Conservation (phyloP, 2,113 vertebrate species). For the Excalfactoria chinensis region DNA sequence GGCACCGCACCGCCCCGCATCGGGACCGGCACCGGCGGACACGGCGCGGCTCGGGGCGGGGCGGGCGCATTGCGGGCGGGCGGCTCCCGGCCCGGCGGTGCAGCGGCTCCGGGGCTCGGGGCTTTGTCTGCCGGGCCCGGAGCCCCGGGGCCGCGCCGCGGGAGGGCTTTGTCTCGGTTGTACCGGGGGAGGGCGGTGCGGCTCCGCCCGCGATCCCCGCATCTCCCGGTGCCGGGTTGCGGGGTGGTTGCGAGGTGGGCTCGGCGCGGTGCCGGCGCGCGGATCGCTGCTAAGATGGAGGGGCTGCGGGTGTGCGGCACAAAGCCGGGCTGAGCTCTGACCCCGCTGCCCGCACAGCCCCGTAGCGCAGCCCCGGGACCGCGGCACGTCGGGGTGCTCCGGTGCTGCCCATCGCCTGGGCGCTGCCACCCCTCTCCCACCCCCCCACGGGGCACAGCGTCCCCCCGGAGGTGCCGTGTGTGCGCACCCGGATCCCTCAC, state of each 20-base stretch:
- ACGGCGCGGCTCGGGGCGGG: conserved; percentile 14
- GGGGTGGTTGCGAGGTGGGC: not conserved
- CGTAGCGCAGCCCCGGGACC: no score
- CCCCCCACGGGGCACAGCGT: no score
- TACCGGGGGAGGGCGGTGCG: not conserved
- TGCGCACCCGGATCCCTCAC: not conserved
- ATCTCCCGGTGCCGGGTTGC: not conserved
- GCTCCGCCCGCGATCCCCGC: no score
- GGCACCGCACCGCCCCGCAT: conserved; percentile 41
- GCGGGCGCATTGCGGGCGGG: not conserved
- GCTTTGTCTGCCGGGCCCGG: not conserved
- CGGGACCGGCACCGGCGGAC: conserved; percentile 35
- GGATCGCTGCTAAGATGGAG: not conserved
- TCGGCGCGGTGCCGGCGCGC: not conserved
- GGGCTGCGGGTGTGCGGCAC: not conserved
- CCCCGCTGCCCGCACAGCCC: not conserved
- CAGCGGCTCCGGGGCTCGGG: not conserved
- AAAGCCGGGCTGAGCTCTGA: not conserved
- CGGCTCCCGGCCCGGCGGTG: not conserved
- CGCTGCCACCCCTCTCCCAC: not conserved
- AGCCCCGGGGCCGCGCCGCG: not conserved
- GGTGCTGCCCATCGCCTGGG: no score
- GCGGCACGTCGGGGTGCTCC: no score
- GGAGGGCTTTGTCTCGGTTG: not conserved
- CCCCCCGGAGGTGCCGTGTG: not conserved